phyloP scores from a whole-genome alignment of 2,797 vertebrate species.

The Oryzias sinensis region DNA sequence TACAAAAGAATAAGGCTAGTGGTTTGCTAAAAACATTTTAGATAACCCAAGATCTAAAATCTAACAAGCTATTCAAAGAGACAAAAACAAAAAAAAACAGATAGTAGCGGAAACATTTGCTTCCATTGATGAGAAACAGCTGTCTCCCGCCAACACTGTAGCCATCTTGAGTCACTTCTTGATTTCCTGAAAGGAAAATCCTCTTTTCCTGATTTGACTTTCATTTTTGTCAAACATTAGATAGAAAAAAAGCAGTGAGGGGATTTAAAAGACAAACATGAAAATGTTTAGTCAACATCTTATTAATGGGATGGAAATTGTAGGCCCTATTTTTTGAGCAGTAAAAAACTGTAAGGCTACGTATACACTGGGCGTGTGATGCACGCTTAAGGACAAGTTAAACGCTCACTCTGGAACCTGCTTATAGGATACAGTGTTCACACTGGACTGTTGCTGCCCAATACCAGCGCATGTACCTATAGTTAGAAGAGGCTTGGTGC shows the following conservation, averaged over 20 bases:
- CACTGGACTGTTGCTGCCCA: no score
- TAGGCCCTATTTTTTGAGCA: no score
- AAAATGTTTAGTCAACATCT: not conserved
- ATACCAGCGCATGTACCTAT: no score
- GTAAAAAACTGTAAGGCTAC: no score
- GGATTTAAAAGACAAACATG: not conserved
- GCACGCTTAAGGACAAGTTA: no score
- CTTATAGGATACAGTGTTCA: no score
- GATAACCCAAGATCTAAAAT: slow-evolving; percentile 1
- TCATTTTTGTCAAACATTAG: not conserved
- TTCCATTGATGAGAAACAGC: not conserved
- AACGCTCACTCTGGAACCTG: no score
- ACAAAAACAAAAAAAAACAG: no score
- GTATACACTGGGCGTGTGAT: no score
- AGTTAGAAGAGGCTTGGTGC: no score
- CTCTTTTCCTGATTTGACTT: slow-evolving; percentile 37
- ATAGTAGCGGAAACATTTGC: no score
- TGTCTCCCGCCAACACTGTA: slow-evolving; percentile 26
- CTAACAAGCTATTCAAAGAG: slow-evolving; percentile 2
- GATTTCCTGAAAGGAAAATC: slow-evolving; percentile 58
- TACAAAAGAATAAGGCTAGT: not conserved
- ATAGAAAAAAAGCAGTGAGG: not conserved
- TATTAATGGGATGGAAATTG: not conserved
- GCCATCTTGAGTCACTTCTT: slow-evolving; percentile 44
- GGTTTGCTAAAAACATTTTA: not conserved